These are phyloP conservation scores for Rhingia rostrata DNA, from an alignment of 2,888 invertebrate species.

Conservation along the genomic window DNA sequence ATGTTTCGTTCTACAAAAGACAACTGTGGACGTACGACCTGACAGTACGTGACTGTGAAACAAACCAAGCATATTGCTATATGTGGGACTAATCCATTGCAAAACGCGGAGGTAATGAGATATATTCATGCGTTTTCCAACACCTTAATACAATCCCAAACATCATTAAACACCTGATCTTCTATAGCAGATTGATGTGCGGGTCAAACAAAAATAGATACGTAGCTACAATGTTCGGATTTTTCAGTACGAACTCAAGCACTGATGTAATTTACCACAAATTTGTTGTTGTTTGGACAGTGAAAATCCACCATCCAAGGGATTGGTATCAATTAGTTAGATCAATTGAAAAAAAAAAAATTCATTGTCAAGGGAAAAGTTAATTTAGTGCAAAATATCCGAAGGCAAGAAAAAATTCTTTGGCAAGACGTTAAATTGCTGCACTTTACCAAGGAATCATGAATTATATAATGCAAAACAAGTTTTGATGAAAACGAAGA, in stretches of 20 bases:
- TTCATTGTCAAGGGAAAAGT: slow-evolving; percentile 1
- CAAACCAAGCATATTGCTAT: slow-evolving; percentile 21
- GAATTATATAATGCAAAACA: slow-evolving; percentile 21
- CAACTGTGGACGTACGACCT: background rate
- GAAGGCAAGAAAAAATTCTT: background rate
- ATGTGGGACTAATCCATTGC: slow-evolving; percentile 39
- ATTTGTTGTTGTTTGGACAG: slow-evolving; percentile 18
- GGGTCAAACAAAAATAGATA: too few relatives aligned
- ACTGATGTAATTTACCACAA: slow-evolving; percentile 13
- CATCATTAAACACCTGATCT: slow-evolving; percentile 24
- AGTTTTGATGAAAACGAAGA: slow-evolving; percentile 6
- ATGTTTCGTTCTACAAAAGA: slow-evolving; percentile 57
- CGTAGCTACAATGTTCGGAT: slow-evolving; percentile 31
- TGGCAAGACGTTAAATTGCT: slow-evolving; percentile 32
- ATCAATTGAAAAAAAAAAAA: too few relatives aligned
- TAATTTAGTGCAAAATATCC: background rate
- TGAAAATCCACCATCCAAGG: too few relatives aligned
- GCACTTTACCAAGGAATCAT: slow-evolving; percentile 21
- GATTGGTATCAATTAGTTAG: too few relatives aligned
- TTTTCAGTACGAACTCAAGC: background rate
- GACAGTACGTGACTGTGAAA: slow-evolving; percentile 18
- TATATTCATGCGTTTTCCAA: slow-evolving; percentile 41
- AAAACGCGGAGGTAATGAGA: slow-evolving; percentile 38
- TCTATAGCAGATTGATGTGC: slow-evolving; percentile 42
- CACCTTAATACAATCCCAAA: too few relatives aligned